These are phyloP conservation scores for Reticulitermes speratus DNA, from an alignment of 1,140 invertebrate genomes.

Conservation along the genomic window DNA sequence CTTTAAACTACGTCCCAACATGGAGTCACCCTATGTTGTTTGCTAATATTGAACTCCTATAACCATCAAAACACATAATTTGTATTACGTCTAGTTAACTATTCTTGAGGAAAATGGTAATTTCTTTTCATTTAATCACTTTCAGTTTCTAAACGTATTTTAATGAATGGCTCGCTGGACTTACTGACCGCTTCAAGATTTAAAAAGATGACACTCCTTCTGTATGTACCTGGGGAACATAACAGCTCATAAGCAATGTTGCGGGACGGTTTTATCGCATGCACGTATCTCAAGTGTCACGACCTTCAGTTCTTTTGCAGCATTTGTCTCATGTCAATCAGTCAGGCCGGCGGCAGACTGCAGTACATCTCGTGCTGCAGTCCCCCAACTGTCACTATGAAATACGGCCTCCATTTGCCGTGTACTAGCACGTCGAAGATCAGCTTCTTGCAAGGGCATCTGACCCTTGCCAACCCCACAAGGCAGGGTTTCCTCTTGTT, in stretches of 20 bases:
- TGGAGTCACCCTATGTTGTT: too few species aligned
- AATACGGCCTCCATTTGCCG: not conserved
- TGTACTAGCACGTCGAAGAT: too few species aligned
- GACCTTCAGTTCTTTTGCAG: not conserved
- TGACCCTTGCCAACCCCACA: not conserved
- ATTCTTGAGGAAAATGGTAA: not conserved
- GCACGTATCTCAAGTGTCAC: not conserved
- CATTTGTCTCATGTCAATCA: slow-evolving; percentile 1
- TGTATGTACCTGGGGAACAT: not conserved
- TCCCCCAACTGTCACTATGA: not conserved
- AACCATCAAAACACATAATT: too few species aligned
- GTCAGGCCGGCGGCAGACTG: not conserved
- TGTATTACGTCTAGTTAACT: too few species aligned
- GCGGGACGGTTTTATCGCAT: not conserved
- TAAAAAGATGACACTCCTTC: not conserved
- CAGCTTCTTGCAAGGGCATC: not conserved
- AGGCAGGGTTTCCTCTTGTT: not conserved
- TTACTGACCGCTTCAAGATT: not conserved
- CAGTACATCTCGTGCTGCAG: not conserved
- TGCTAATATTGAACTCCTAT: too few species aligned
- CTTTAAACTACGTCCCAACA: too few species aligned
- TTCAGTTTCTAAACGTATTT: not conserved
- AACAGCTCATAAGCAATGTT: not conserved
- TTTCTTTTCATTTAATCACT: not conserved
- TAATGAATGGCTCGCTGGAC: not conserved